Evolutionary conservation across 1,140 invertebrate species (phyloP), one percentile per base, ranked within the genome.

Genomic region (Hycleus phaleratus): DNA sequence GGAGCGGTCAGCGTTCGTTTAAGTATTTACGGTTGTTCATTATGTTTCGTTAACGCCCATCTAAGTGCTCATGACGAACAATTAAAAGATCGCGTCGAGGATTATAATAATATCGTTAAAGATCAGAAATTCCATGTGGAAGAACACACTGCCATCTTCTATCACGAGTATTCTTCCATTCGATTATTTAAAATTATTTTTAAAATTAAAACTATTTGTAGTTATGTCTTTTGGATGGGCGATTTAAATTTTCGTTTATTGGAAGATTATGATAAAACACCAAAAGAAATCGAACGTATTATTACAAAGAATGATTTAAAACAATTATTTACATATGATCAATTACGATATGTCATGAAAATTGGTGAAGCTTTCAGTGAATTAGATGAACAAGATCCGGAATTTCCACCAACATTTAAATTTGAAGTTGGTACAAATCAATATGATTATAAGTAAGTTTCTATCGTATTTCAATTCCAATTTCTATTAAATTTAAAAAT

Each of bases 161-260:
- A 85, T 71, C 93, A 97, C 71, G 93, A 96, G 87, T 93, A 77
- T 81, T 83, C 78, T 44, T 10, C 49, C 1, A 39, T 7, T 39
- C 10, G 10, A 39, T 39, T 39, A 39, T 7, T 39, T 10, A 39
- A 2, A 7, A 39, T 7, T 39, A n/a, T 42, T 10, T 61, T 67
- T 61, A 52, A 47, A 58, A 52, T 66, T 64, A 5, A 7, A 32
- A 4, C 7, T 4, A 57, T 61, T 76, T 78, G 52, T 72, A 93
- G 91, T 68, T 96, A 95, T 72, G 85, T 95, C 8, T 95, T 97
- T 73, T 97, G 93, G 92, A 83, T 96, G 63, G 95, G 95, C 2
- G 94, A 97, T 69, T 75, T 97, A 42, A 97, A 97, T 73, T 97
- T 97, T 73, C 85, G 95, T 1, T 77, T 96, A 6, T 71, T 84